Percentiles rank a stretch among this genome's conserved stretches.
These are phyloP conservation scores for Theretra japonica DNA, from an alignment of 2,888 invertebrate species.

Conservation along the genomic window DNA sequence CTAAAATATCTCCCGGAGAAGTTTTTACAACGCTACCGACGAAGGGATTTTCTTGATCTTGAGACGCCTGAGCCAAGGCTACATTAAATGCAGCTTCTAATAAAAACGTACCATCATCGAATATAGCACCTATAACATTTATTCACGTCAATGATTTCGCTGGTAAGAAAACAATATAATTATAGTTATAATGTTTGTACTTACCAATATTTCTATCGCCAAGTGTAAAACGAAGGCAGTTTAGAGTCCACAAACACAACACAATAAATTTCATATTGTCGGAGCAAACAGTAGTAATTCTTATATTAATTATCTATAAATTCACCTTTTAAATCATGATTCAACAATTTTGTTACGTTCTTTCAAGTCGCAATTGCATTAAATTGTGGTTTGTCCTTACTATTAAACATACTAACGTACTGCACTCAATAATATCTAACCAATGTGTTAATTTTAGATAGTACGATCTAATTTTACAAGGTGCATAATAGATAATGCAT, in stretches of 20 bases:
- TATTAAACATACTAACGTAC: slow-evolving; percentile 3
- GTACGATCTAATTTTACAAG: slow-evolving; percentile 8
- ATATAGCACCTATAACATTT: slow-evolving; percentile 83
- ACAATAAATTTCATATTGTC: not conserved
- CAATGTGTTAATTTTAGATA: slow-evolving; percentile 22
- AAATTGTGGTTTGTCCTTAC: not conserved
- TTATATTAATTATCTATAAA: not conserved
- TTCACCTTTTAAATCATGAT: not conserved
- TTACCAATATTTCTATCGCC: slow-evolving; percentile 55
- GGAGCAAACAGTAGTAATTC: not conserved
- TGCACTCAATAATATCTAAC: slow-evolving; percentile 22
- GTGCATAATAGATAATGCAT: slow-evolving; percentile 18
- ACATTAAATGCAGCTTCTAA: slow-evolving; percentile 83
- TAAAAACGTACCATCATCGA: slow-evolving; percentile 82
- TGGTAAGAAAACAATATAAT: slow-evolving; percentile 9
- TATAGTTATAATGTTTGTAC: slow-evolving; percentile 31
- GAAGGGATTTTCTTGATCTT: slow-evolving; percentile 71
- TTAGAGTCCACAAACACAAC: not conserved
- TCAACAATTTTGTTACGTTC: not conserved
- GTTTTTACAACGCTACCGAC: slow-evolving; percentile 64
- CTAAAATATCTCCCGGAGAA: slow-evolving; percentile 81
- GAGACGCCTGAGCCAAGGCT: slow-evolving; percentile 79
- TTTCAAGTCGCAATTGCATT: not conserved
- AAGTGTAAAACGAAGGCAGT: slow-evolving; percentile 27
- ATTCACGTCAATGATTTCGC: slow-evolving; percentile 13